phyloP scores from a whole-genome alignment of 2,888 invertebrate species.

The Drosophila longiperda region DNA sequence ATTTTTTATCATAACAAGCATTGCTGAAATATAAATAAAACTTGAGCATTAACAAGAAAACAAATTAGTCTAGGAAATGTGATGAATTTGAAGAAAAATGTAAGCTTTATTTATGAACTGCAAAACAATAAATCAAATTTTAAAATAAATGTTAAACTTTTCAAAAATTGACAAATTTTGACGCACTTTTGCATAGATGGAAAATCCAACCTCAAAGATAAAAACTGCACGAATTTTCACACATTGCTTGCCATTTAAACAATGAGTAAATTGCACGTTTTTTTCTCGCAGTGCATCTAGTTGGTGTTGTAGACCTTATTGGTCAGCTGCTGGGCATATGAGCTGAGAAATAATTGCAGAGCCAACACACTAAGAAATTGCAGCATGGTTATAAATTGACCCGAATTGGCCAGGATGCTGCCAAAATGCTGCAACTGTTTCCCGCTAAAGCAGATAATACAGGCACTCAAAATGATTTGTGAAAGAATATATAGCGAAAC shows the following conservation, averaged over 20 bases:
- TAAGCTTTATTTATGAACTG: slow-evolving; percentile 81
- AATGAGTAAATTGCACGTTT: slow-evolving; percentile 62
- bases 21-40: neutral
- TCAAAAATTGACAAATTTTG: fast-evolving
- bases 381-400: slow-evolving; percentile 64
- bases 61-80: neutral
- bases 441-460: slow-evolving; percentile 77
- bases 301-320: slow-evolving; percentile 73
- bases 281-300: slow-evolving; percentile 64
- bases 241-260: slow-evolving; percentile 78
- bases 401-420: slow-evolving; percentile 58
- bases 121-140: neutral
- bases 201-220: slow-evolving; percentile 78
- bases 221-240: slow-evolving; percentile 70
- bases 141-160: fast-evolving
- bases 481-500: slow-evolving; percentile 67
- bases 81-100: slow-evolving; percentile 58
- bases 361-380: slow-evolving; percentile 75
- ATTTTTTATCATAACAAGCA: neutral
- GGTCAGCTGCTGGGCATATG: slow-evolving; percentile 66
- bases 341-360: slow-evolving; percentile 80
- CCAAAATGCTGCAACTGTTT: slow-evolving; percentile 68
- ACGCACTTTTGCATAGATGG: slow-evolving; percentile 78
- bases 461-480: slow-evolving; percentile 71
- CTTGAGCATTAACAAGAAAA: no score